Evolutionary conservation across 2,797 vertebrate species (phyloP), one percentile per base, ranked within the genome.

Genomic region (Poecilia velifera): DNA sequence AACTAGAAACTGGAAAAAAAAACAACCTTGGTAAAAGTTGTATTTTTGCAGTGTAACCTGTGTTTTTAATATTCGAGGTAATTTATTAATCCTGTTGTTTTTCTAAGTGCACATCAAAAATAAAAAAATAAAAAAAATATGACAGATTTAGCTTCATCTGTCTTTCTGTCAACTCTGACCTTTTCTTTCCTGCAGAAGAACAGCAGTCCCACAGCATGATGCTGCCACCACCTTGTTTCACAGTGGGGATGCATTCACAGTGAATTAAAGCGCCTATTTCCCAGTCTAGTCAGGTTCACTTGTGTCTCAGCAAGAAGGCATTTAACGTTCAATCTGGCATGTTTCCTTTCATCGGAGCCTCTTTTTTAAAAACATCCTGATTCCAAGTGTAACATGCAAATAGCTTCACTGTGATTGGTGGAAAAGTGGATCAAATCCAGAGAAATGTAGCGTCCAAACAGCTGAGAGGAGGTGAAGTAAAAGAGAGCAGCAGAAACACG

Each of bases 401-500:
- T 1, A 36, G 7, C 31, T 64, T 59, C 55, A 16, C 57, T 59
- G n/a, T 6, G 12, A 31, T 59, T 39, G 62, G 62, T 66, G 36
- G 36, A 22, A 25, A 68, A 8, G 7, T 41, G 59, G 25, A 12
- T 68, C 20, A 41, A 39, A 20, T 1, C 6, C 16, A 18, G 39
- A 22, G 36, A 18, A 8, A 16, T 8, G 64, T 22, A 9, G 1
- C 36, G 9, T 18, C 18, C 4, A 36, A 39, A 39, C 34, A 36
- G 31, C 53, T 81, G 8, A 78, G 76, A 79, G 43, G 68, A 87
- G 86, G 85, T 88, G 59, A 76, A 46, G 72, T 62, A 25, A 72
- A 73, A 80, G 41, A 86, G 85, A 84, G 74, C 86, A 59, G 78
- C 88, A 80, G 91, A 39, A 72, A 78, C 88, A 79, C n/a, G 34